phyloP scores from a whole-genome alignment of 2,113 vertebrate species.

The Furnarius figulus region DNA sequence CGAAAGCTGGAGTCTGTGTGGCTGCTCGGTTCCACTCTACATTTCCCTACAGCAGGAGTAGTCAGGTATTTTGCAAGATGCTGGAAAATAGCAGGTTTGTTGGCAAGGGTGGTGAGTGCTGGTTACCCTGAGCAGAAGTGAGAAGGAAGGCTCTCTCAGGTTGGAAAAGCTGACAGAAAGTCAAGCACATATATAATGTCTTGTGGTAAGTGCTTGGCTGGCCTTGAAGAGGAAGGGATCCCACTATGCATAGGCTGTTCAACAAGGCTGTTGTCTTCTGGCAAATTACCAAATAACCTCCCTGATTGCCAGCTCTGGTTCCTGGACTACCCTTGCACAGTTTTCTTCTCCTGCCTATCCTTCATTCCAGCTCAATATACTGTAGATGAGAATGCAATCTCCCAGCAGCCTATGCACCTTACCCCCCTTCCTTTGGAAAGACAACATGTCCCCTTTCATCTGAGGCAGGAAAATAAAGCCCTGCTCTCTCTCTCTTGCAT shows the following conservation, averaged over 20 bases:
- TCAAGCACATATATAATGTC: background rate
- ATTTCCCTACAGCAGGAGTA: background rate
- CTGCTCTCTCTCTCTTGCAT: slow-evolving; percentile 25
- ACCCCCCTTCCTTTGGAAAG: background rate
- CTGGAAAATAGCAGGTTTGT: slow-evolving; percentile 9
- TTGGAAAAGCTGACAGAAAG: slow-evolving; percentile 16
- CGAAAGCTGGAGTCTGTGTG: background rate
- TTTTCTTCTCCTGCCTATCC: background rate
- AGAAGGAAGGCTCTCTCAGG: background rate
- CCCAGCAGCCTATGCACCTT: slow-evolving; percentile 32
- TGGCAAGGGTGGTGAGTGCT: background rate
- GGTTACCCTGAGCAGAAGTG: background rate
- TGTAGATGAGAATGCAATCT: slow-evolving; percentile 4
- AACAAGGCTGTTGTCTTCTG: slow-evolving; percentile 13
- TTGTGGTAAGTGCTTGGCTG: background rate
- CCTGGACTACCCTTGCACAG: background rate
- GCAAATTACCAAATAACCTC: slow-evolving; percentile 7
- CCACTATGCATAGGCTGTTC: background rate
- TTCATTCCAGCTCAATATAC: background rate
- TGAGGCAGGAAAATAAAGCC: background rate
- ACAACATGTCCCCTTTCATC: background rate
- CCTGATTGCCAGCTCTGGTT: background rate
- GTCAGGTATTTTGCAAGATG: background rate
- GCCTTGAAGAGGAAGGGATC: background rate
- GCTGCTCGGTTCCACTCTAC: background rate